Base-by-base conservation (phyloP, 2,113 vertebrate species). In the Halcyon senegalensis region DNA sequence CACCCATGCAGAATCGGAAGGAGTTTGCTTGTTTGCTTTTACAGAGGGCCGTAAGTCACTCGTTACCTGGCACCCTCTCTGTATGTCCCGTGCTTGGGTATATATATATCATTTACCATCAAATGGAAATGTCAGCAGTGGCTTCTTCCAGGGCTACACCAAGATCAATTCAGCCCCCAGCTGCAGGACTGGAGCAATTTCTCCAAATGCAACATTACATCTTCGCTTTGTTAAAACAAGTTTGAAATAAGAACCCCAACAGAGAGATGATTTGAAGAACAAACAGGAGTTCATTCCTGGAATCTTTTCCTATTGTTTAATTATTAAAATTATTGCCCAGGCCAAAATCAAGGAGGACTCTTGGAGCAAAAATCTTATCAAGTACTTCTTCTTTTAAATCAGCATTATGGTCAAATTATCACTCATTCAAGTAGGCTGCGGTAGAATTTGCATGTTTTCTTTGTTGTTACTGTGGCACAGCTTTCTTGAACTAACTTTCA, bases 401-500 rank as follows among this genome's bases (percentile, higher is more conserved):
- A 91, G 60, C 7, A 11, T 46, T 46, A 81, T 4, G 14, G 69
- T 41, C 91, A 93, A 94, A 97, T 79, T 77, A 59, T 81, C 3
- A 6, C 72, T 94, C 24, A 20, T 96, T 94, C 27, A 3, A 94
- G 93, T 3, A 94, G 89, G 62, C 59, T 89, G 76, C 16, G 27
- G 73, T 17, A 41, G 39, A 87, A 48, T 94, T 88, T 91, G 86
- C 68, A 62, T 48, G 50, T 53, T 46, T 95, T 63, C 82, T 87
- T 84, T 68, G 58, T 90, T 64, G 72, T 90, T 96, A 93, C 96
- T 96, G 84, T 92, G 82, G 93, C 79, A 90, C 79, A 93, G 89
- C 93, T 96, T 95, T 93, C 96, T 91, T 96, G 96, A 97, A 94
- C 94, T 96, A 93, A 95, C 93, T 96, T 86, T 90, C 94, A 98